Evolutionary conservation across 2,797 vertebrate species (phyloP), one percentile per base, ranked within the genome.

Genomic region (Enteromius anoplus): DNA sequence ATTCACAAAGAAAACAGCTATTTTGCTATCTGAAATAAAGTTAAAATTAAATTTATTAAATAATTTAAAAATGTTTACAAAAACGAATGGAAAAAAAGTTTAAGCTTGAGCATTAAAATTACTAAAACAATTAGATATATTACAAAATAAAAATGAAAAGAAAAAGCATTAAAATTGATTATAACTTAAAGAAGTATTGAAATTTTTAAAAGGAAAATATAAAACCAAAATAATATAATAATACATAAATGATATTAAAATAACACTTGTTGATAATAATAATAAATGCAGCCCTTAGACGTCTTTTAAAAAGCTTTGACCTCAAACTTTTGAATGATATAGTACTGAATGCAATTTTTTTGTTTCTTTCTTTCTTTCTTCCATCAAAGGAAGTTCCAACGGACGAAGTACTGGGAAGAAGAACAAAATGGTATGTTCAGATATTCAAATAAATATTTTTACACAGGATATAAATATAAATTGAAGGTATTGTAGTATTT

Each of bases 351-450:
- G n/a, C 10, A 26, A 26, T 26, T 60, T 29, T 4, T 29, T 1
- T 37, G 0, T 40, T 53, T 15, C 26, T 32, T n/a, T 72, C 26
- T 32, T n/a, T 72, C 4, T 8, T 53, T 21, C 1, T n/a, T 4
- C 72, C 5, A 45, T 75, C 91, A 15, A 88, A 95, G 94, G 86
- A 80, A 84, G 80, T 45, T 42, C 86, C 62, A 92, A 87, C 1
- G 86, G 90, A 40, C 91, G 90, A 82, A 89, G 85, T 86, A 79
- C 91, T 17, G 91, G 85, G 75, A 92, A 89, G 62, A 95, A 93
- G 87, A 91, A 77, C 58, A 94, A 92, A 93, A 68, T 23, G 89
- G 95, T 95, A 19, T 64, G 62, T 17, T 17, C 62, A 32, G 26
- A 64, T 9, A 32, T 17, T 1, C 8, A 29, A 12, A 60, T 60